These are phyloP conservation scores for Cotesia vestalis DNA, from an alignment of 1,140 invertebrate species.

Conservation along the genomic window DNA sequence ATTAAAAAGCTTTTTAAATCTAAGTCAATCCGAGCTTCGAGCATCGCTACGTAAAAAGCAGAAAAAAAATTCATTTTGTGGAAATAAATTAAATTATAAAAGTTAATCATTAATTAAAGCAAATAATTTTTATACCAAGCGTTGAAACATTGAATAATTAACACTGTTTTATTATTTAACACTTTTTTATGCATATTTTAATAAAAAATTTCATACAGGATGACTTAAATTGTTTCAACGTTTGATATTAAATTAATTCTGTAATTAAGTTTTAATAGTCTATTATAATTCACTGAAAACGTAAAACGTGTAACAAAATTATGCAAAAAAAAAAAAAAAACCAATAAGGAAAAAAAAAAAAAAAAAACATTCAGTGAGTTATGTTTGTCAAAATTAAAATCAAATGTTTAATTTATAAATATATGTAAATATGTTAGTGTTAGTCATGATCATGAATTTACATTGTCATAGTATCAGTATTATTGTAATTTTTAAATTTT, in stretches of 20 bases:
- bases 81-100: conserved; percentile 7
- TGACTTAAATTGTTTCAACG: too few species aligned
- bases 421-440: conserved; percentile 6
- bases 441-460: too few species aligned
- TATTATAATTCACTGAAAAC: too few species aligned
- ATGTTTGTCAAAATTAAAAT: not conserved
- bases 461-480: not conserved
- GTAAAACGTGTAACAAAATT: not conserved
- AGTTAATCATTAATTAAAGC: conserved; percentile 4
- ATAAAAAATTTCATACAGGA: too few species aligned
- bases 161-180: not conserved
- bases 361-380: too few species aligned
- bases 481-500: conserved; percentile 28
- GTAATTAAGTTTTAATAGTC: too few species aligned
- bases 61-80: not conserved
- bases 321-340: not conserved
- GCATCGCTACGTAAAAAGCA: not conserved
- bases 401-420: conserved; percentile 16
- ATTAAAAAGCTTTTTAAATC: too few species aligned
- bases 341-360: not conserved
- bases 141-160: conserved; percentile 9
- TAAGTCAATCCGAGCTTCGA: not conserved
- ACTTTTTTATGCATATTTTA: too few species aligned
- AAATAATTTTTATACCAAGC: conserved; percentile 5
- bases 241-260: too few species aligned